A percentile compares a stretch with the other conserved stretches of the same genome.
These are phyloP conservation scores for Nomada ferruginata DNA, from an alignment of 2,888 invertebrate genomes.

Conservation along the genomic window DNA sequence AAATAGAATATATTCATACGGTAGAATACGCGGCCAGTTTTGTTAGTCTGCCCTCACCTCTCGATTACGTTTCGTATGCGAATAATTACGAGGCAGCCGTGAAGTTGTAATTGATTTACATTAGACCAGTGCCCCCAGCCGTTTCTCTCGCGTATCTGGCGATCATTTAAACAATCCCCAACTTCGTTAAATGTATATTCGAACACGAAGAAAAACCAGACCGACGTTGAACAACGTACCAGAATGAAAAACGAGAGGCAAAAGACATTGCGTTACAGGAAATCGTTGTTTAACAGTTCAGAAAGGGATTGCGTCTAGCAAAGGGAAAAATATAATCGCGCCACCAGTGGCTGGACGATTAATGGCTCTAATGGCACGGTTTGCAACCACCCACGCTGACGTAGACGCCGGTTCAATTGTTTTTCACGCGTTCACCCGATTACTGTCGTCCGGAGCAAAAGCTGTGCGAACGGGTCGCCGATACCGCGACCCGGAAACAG, in stretches of 20 bases:
- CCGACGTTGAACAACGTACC: too few relatives aligned
- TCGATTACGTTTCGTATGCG: conserved; percentile 30
- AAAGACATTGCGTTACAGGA: not conserved
- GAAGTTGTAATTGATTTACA: conserved; percentile 32
- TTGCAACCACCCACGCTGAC: not conserved
- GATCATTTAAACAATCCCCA: not conserved
- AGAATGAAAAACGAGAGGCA: too few relatives aligned
- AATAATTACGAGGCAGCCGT: conserved; percentile 19
- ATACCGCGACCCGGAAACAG: conserved; percentile 19
- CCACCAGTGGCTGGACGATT: conserved; percentile 16
- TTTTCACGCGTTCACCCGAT: conserved; percentile 30
- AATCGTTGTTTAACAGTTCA: not conserved
- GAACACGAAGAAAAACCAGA: too few relatives aligned
- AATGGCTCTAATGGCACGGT: conserved; percentile 27
- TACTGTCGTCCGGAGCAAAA: conserved; percentile 20
- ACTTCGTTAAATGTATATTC: too few relatives aligned
- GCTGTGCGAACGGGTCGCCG: conserved; percentile 3
- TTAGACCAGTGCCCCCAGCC: conserved; percentile 14
- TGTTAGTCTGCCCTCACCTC: not conserved
- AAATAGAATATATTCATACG: too few relatives aligned
- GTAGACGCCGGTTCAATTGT: conserved; percentile 26
- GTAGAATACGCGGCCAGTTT: not conserved
- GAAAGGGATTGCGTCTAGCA: not conserved
- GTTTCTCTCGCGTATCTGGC: not conserved
- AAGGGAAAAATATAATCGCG: conserved; percentile 8